Evolutionary conservation across 2,113 vertebrate genomes (phyloP).

Genomic region (Lampris megalopsis): DNA sequence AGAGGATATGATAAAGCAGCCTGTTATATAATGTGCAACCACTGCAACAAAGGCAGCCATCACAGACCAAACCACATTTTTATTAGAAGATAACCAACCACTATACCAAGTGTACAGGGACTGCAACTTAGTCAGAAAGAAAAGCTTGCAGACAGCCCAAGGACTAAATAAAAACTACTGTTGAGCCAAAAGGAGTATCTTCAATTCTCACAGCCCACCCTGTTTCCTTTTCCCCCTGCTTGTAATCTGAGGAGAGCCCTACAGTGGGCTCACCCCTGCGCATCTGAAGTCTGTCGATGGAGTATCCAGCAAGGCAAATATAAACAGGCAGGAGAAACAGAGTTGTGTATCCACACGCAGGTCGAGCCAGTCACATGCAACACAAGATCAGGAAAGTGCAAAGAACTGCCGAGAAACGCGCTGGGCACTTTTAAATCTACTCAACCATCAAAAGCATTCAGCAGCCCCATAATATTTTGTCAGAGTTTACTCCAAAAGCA

Average conservation of each 20-base stretch:
- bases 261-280: conserved; percentile 30
- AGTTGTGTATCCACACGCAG: background rate
- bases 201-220: conserved; percentile 27
- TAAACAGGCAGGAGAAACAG: background rate
- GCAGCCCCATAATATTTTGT: conserved; percentile 24
- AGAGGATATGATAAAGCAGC: background rate
- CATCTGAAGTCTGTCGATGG: conserved; percentile 23
- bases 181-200: conserved; percentile 37
- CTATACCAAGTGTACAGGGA: conserved; percentile 11
- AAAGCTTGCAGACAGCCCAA: conserved; percentile 8
- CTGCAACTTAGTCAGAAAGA: conserved; percentile 21
- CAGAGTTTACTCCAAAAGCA: conserved; percentile 30
- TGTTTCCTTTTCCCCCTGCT: background rate
- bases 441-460: conserved; percentile 21
- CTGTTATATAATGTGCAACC: background rate
- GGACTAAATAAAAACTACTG: conserved; percentile 26
- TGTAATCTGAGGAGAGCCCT: background rate
- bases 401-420: background rate
- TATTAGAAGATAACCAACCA: background rate
- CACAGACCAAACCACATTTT: background rate
- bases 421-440: conserved; percentile 42
- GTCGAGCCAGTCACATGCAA: background rate
- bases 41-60: background rate
- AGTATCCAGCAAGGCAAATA: background rate
- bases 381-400: background rate